A percentile compares a stretch with the other conserved stretches of the same genome.
phyloP scores from a whole-genome alignment of 2,113 vertebrate species.

The Burhinus oedicnemus region DNA sequence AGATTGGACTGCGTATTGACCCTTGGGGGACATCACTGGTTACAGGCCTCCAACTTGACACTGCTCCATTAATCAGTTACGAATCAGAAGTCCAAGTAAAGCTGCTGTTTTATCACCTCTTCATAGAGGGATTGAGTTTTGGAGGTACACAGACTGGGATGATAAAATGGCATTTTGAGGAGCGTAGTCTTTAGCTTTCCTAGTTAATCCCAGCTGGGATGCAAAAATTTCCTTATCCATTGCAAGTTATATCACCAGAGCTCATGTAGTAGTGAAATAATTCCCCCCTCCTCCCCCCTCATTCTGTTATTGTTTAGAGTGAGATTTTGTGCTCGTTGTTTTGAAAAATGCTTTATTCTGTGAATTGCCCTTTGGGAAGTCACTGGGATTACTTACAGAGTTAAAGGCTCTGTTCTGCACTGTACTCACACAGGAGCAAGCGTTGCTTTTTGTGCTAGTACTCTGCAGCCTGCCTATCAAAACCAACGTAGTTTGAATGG shows the following conservation, averaged over 20 bases:
- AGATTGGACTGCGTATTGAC: no score
- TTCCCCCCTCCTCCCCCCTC: no score
- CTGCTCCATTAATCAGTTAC: no score
- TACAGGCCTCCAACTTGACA: no score
- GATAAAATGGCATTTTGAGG: neutral
- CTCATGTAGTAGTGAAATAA: neutral
- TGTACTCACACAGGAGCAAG: neutral
- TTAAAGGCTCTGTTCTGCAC: neutral
- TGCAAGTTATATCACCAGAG: neutral
- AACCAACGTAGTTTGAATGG: rapidly evolving
- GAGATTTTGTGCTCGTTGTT: neutral
- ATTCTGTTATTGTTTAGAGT: neutral
- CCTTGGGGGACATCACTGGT: no score
- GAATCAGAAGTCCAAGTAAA: neutral
- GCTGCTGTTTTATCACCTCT: neutral
- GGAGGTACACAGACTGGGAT: neutral
- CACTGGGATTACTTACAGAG: neutral
- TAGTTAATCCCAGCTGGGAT: neutral
- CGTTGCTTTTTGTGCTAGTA: neutral
- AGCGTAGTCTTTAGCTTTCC: neutral
- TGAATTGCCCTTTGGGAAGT: neutral
- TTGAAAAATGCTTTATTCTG: neutral
- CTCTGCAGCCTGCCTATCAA: neutral
- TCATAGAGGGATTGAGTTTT: neutral
- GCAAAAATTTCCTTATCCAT: neutral